Conservation (phyloP, 2,888 invertebrate genomes). For the Drosophila limbata region DNA sequence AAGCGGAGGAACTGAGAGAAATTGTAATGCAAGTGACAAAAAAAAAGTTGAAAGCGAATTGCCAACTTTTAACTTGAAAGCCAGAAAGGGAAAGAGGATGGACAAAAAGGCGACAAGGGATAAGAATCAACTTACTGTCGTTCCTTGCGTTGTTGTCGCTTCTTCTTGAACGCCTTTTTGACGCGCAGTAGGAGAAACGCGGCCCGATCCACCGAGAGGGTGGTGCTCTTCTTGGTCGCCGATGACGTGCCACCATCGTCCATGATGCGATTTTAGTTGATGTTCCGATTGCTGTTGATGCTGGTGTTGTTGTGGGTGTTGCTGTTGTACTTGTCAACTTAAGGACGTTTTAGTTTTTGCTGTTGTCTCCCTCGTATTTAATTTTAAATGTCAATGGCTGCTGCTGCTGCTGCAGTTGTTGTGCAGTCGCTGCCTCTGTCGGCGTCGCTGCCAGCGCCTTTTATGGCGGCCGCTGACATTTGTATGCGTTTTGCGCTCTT, state of each 20-base stretch:
- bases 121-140: slow-evolving; percentile 89
- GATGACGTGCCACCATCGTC: slow-evolving; percentile 58
- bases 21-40: slow-evolving; percentile 24
- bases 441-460: slow-evolving; percentile 36
- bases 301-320: slow-evolving; percentile 18
- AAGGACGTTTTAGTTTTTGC: slow-evolving; percentile 25
- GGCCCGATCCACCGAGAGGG: slow-evolving; percentile 94
- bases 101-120: slow-evolving; percentile 11
- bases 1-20: slow-evolving; percentile 7
- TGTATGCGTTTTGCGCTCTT: slow-evolving; percentile 57
- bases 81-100: background rate
- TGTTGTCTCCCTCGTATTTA: slow-evolving; percentile 26
- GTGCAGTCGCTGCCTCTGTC: slow-evolving; percentile 11
- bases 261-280: slow-evolving; percentile 54
- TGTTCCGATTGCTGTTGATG: slow-evolving; percentile 21
- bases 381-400: slow-evolving; percentile 62
- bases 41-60: slow-evolving; percentile 24
- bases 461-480: slow-evolving; percentile 59
- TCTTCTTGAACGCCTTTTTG: slow-evolving; percentile 95
- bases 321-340: slow-evolving; percentile 15
- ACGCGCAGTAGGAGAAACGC: slow-evolving; percentile 94
- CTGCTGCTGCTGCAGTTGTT: slow-evolving; percentile 25
- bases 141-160: slow-evolving; percentile 94
- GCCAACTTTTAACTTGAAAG: slow-evolving; percentile 18
- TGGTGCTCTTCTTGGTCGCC: slow-evolving; percentile 83